Conservation (phyloP, 1,140 invertebrate species). For the Brachionus rubens region DNA sequence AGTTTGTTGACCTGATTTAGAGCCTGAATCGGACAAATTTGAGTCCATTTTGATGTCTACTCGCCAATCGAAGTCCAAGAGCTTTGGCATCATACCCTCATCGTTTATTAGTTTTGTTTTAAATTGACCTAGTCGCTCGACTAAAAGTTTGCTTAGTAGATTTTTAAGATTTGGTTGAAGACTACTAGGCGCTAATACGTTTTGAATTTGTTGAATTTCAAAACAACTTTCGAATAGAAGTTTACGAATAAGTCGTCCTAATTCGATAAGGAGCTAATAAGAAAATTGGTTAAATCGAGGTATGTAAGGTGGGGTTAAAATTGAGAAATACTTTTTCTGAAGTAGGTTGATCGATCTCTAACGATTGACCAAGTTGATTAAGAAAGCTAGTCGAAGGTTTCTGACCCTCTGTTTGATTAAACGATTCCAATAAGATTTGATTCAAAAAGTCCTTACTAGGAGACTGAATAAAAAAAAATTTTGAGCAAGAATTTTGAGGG, state of each 20-base stretch:
- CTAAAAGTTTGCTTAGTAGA: constrained; percentile 13
- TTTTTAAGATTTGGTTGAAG: constrained; percentile 21
- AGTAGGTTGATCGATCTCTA: background rate
- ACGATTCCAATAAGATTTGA: constrained; percentile 15
- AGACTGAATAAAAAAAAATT: background rate
- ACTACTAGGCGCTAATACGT: background rate
- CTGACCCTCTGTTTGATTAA: background rate
- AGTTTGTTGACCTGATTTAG: constrained; percentile 27
- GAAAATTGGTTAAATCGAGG: background rate
- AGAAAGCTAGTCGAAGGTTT: background rate
- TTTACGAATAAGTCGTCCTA: background rate
- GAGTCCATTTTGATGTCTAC: constrained; percentile 30
- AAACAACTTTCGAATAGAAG: background rate
- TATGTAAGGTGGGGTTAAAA: background rate
- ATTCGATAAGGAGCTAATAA: background rate
- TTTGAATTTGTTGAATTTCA: constrained; percentile 18
- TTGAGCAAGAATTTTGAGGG: background rate
- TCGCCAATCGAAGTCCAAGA: constrained; percentile 25
- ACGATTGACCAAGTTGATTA: background rate
- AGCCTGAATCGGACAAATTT: constrained; percentile 2
- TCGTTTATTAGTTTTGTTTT: constrained; percentile 14
- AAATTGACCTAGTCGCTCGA: constrained; percentile 8
- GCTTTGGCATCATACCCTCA: constrained; percentile 19
- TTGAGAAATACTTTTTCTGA: background rate
- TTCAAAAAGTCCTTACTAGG: constrained; percentile 38